Percentiles rank a stretch among this genome's conserved stretches.
Evolutionary conservation across 2,113 vertebrate genomes (phyloP).

Genomic region (Aspiorhynchus laticeps): DNA sequence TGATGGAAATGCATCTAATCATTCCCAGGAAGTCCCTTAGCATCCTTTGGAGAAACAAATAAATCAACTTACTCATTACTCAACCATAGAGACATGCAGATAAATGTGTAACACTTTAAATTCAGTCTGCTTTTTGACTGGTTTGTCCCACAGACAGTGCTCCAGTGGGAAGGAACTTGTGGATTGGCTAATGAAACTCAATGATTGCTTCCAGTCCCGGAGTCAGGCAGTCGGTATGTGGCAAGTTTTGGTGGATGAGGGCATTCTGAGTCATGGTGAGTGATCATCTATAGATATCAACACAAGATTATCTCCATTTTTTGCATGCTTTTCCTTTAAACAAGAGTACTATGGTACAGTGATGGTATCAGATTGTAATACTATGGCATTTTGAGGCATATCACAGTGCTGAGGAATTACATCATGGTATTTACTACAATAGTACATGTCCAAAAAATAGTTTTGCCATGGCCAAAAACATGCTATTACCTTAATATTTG

Average conservation of each 20-base stretch:
- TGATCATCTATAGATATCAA: neutral
- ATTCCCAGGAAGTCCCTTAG: neutral
- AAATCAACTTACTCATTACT: neutral
- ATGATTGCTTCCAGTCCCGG: slow-evolving; percentile 78
- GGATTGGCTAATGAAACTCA: slow-evolving; percentile 84
- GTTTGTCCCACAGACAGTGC: slow-evolving; percentile 79
- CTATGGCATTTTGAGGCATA: neutral
- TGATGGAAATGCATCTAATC: neutral
- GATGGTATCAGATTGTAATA: neutral
- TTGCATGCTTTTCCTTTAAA: neutral
- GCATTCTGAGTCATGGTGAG: slow-evolving; percentile 87
- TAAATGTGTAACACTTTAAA: neutral
- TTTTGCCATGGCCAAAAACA: neutral
- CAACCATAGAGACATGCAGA: neutral
- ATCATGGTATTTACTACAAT: neutral
- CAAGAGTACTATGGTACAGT: neutral
- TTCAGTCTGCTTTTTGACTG: neutral
- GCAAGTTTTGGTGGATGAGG: slow-evolving; percentile 92
- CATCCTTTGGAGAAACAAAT: neutral
- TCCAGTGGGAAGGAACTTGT: slow-evolving; percentile 90
- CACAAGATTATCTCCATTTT: neutral
- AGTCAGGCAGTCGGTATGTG: slow-evolving; percentile 88
- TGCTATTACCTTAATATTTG: neutral
- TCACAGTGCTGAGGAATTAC: neutral
- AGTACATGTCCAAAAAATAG: neutral